phyloP scores from a whole-genome alignment of 2,113 vertebrate species.

The Rhea pennata region DNA sequence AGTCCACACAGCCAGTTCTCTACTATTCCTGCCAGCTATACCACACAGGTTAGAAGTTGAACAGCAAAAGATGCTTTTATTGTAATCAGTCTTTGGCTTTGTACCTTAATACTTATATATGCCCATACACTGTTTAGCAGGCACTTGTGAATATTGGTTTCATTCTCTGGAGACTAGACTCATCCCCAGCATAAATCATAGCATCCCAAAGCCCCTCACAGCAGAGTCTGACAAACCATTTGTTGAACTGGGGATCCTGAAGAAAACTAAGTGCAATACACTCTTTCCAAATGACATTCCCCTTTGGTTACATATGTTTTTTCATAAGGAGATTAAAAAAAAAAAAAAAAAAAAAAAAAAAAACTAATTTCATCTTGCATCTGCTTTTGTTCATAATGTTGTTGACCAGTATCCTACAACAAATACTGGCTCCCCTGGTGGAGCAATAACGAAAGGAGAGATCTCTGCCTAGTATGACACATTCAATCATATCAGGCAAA shows the following conservation, averaged over 20 bases:
- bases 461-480: not conserved
- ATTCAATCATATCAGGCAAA: not conserved
- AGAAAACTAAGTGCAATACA: not conserved
- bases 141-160: accelerated
- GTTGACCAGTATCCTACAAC: not conserved
- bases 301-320: not conserved
- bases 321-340: too few species aligned
- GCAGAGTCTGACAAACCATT: not conserved
- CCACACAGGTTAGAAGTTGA: not conserved
- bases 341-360: too few species aligned
- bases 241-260: not conserved
- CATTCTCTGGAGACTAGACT: not conserved
- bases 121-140: not conserved
- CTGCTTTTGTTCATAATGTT: accelerated
- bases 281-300: not conserved
- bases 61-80: not conserved
- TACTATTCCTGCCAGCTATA: not conserved
- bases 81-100: not conserved
- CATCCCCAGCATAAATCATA: not conserved
- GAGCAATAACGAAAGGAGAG: not conserved
- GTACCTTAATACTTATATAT: accelerated
- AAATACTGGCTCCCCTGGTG: not conserved
- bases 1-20: not conserved
- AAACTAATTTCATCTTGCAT: not conserved
- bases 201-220: not conserved